Conservation (phyloP, 1,140 invertebrate genomes). For the Rhizoglyphus robini region DNA sequence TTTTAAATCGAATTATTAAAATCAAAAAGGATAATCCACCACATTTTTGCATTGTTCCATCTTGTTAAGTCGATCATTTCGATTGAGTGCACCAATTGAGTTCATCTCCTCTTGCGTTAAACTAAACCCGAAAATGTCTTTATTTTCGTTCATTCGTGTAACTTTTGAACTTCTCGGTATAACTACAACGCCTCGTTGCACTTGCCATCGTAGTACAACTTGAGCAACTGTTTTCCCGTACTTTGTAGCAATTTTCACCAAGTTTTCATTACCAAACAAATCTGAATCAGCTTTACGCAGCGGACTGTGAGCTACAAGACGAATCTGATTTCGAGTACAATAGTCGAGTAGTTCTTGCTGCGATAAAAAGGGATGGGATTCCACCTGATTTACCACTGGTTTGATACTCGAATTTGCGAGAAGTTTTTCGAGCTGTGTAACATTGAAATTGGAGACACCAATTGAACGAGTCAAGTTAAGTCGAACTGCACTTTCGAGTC, state of each 20-base stretch:
- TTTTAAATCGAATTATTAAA: no score
- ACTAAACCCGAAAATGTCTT: no score
- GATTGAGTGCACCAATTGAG: no score
- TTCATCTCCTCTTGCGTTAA: no score
- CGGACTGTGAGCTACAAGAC: conserved; percentile 36
- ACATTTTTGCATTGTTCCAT: no score
- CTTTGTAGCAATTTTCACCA: conserved; percentile 49
- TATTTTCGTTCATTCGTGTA: no score
- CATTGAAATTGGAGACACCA: no score
- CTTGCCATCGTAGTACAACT: conserved; percentile 38
- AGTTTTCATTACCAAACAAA: conserved; percentile 41
- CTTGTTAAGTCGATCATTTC: no score
- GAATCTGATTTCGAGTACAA: conserved; percentile 30
- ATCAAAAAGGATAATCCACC: no score
- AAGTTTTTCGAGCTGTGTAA: no score
- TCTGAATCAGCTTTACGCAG: conserved; percentile 34
- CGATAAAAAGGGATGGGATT: conserved; percentile 29
- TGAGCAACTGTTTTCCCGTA: conserved; percentile 54
- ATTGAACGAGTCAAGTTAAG: no score
- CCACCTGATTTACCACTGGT: conserved; percentile 26
- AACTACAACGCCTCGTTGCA: conserved; percentile 55
- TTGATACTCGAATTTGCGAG: conserved; percentile 55
- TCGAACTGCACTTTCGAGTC: conserved; percentile 28
- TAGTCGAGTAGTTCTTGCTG: conserved; percentile 29
- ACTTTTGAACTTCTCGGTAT: conserved; percentile 61